Conservation (phyloP, 2,888 invertebrate genomes). For the Mycogona germanica region DNA sequence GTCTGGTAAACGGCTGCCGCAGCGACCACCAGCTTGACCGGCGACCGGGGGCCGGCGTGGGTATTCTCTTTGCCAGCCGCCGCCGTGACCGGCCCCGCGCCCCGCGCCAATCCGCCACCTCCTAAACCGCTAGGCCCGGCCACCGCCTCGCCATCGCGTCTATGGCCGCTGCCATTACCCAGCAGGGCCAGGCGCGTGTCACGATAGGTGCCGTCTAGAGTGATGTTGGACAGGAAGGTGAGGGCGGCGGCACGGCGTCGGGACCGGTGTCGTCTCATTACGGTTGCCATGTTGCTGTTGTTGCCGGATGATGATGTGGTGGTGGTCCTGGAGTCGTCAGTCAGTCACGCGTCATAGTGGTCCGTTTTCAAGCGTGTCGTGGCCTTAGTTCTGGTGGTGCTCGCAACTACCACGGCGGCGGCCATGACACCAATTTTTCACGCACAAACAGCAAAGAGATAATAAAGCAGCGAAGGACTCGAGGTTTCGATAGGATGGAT, state of each 20-base stretch:
- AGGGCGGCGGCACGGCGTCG: conserved; percentile 81
- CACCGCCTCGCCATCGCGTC: background rate
- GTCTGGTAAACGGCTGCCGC: background rate
- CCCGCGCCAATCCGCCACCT: background rate
- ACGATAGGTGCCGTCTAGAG: conserved; percentile 74
- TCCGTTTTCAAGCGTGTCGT: too few species aligned
- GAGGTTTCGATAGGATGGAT: too few species aligned
- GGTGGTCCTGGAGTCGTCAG: too few species aligned
- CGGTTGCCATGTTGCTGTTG: conserved; percentile 13
- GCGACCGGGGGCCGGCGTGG: background rate
- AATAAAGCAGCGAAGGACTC: too few species aligned
- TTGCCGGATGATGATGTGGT: too few species aligned
- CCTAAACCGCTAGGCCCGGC: background rate
- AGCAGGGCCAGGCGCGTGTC: conserved; percentile 40
- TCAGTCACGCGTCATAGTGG: too few species aligned
- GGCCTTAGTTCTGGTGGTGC: too few species aligned
- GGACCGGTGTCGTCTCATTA: conserved; percentile 35
- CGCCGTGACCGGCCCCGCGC: background rate
- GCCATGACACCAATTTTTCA: too few species aligned
- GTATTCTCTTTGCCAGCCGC: background rate
- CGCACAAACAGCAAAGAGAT: too few species aligned
- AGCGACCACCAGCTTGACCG: background rate
- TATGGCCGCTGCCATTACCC: background rate
- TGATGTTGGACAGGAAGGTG: conserved; percentile 89
- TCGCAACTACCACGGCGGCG: too few species aligned